Evolutionary conservation across 1,140 invertebrate genomes (phyloP).

Genomic region (Calephelis virginiensis): DNA sequence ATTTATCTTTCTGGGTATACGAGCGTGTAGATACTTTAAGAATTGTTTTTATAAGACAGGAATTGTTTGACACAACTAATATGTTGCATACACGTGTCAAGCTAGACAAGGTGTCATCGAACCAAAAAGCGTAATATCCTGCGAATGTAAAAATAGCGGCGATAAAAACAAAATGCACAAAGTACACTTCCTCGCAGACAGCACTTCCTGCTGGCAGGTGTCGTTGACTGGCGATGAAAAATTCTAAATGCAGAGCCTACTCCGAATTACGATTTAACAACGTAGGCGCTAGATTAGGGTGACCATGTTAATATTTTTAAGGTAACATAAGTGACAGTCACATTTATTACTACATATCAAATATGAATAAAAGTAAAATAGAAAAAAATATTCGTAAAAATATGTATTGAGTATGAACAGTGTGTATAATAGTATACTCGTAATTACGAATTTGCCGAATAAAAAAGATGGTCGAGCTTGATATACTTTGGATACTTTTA

Average conservation of each 20-base stretch:
- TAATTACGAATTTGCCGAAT: no score
- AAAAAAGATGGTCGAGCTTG: no score
- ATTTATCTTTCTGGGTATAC: no score
- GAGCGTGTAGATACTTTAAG: not conserved
- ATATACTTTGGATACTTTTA: no score
- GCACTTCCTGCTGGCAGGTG: conserved; percentile 33
- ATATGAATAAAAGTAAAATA: no score
- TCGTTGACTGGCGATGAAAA: conserved; percentile 32
- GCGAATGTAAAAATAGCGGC: conserved; percentile 41
- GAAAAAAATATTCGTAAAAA: no score
- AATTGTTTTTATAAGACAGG: no score
- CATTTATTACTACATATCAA: no score
- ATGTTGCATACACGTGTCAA: conserved; percentile 4
- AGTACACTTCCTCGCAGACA: conserved; percentile 38
- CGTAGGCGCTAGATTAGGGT: conserved; percentile 24
- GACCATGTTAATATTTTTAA: conserved; percentile 4
- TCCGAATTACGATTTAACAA: conserved; percentile 42
- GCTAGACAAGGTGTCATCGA: conserved; percentile 26
- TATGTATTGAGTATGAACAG: no score
- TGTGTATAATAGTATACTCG: no score
- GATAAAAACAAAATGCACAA: conserved; percentile 41
- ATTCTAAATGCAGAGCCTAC: conserved; percentile 38
- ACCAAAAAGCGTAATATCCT: conserved; percentile 31
- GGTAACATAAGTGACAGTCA: not conserved
- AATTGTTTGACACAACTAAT: not conserved